A percentile compares a stretch with the other conserved stretches of the same genome.
phyloP scores from a whole-genome alignment of 2,888 invertebrate species.

The Perizoma flavofasciatum region DNA sequence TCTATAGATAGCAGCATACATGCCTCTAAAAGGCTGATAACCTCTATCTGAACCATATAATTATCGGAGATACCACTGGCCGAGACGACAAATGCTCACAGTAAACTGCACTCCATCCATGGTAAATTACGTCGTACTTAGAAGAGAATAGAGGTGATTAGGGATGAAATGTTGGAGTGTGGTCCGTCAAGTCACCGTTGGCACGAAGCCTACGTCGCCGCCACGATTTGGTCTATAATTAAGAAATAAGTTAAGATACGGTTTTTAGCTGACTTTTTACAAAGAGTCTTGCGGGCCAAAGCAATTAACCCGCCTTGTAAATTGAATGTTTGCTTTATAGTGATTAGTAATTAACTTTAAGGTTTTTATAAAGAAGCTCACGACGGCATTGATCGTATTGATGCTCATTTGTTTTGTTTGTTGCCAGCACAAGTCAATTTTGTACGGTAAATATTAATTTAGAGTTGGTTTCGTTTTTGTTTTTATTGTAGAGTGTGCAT shows the following conservation, averaged over 20 bases:
- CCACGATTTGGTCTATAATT: constrained; percentile 83
- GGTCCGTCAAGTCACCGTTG: constrained; percentile 61
- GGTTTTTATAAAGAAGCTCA: constrained; percentile 67
- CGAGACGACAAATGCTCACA: constrained; percentile 61
- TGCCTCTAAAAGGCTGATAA: constrained; percentile 78
- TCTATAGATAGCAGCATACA: constrained; percentile 66
- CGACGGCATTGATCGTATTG: constrained; percentile 68
- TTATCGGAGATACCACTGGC: constrained; percentile 79
- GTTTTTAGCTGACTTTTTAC: constrained; percentile 81
- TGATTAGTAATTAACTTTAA: constrained; percentile 81
- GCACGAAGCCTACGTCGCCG: constrained; percentile 72
- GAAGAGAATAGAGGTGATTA: constrained; percentile 44
- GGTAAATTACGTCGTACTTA: constrained; percentile 49
- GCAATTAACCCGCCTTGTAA: constrained; percentile 83
- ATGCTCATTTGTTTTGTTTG: constrained; percentile 66
- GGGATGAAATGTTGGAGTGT: constrained; percentile 34
- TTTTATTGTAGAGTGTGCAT: constrained; percentile 10
- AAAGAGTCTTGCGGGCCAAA: constrained; percentile 71
- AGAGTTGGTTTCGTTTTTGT: constrained; percentile 20
- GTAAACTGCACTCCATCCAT: constrained; percentile 39
- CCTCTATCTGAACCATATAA: constrained; percentile 77
- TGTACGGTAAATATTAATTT: constrained; percentile 57
- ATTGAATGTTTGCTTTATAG: constrained; percentile 84
- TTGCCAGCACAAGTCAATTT: constrained; percentile 61
- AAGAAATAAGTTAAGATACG: constrained; percentile 83